Percentiles rank a stretch among this genome's conserved stretches.
These are phyloP conservation scores for Cygnus olor DNA, from an alignment of 2,797 vertebrate species.

Conservation along the genomic window DNA sequence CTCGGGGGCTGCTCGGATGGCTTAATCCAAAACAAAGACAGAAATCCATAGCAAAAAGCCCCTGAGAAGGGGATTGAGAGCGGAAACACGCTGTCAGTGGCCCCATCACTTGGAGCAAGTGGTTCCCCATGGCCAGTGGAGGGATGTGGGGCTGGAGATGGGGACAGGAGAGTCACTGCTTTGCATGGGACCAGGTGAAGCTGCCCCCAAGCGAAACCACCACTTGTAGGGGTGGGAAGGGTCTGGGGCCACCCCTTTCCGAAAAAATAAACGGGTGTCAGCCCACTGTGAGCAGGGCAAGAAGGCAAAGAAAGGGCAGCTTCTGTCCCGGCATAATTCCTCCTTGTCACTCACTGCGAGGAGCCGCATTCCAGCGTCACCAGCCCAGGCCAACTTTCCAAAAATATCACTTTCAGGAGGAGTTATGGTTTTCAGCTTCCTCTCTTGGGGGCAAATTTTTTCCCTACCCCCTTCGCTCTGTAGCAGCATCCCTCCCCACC, in stretches of 20 bases:
- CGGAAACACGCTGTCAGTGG: rapidly evolving
- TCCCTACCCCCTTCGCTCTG: not conserved
- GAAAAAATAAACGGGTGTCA: not conserved
- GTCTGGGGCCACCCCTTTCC: rapidly evolving
- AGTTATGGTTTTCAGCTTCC: conserved; percentile 34
- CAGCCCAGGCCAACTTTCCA: not conserved
- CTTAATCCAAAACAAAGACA: not conserved
- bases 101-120: not conserved
- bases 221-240: not conserved
- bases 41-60: not conserved
- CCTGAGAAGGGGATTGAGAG: not conserved
- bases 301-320: not conserved
- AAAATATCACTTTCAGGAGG: conserved; percentile 13
- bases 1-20: not conserved
- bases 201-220: not conserved
- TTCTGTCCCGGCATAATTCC: conserved; percentile 32
- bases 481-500: not conserved
- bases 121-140: not conserved
- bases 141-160: not conserved
- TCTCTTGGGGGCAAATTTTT: not conserved
- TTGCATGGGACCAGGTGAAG: rapidly evolving
- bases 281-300: not conserved
- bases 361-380: conserved; percentile 36
- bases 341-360: conserved; percentile 4
- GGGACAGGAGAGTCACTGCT: not conserved